Percentiles rank a stretch among this genome's conserved stretches.
Evolutionary conservation across 2,888 invertebrate species (phyloP).

Genomic region (Formica aserva): DNA sequence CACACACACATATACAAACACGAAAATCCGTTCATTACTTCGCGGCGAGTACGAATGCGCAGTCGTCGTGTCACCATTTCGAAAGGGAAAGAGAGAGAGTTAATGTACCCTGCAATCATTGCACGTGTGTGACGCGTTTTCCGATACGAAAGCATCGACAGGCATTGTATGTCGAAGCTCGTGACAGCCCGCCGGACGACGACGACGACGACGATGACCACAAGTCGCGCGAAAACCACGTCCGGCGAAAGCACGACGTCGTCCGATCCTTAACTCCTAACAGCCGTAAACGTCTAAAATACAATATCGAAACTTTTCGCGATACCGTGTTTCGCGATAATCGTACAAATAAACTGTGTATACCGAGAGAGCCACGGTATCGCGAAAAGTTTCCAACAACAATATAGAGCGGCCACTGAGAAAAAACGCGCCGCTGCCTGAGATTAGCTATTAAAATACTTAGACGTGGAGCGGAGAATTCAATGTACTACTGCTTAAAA

Average conservation of each 20-base stretch:
- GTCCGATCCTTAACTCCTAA: conserved; percentile 66
- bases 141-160: conserved; percentile 48
- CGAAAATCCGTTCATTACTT: conserved; percentile 73
- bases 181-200: conserved; percentile 31
- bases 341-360: not conserved
- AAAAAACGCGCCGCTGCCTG: conserved; percentile 39
- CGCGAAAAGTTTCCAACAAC: conserved; percentile 15
- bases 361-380: not conserved
- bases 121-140: conserved; percentile 63
- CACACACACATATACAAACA: conserved; percentile 57
- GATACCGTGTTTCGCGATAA: conserved; percentile 57
- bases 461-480: conserved; percentile 64
- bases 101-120: conserved; percentile 70
- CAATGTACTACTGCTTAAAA: conserved; percentile 74
- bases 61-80: conserved; percentile 62
- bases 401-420: not conserved
- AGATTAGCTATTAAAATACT: conserved; percentile 71
- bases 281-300: conserved; percentile 70
- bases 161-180: conserved; percentile 14
- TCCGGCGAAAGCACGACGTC: conserved; percentile 14
- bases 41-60: conserved; percentile 72
- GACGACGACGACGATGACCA: conserved; percentile 11
- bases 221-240: not conserved
- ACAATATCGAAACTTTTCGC: conserved; percentile 65
- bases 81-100: conserved; percentile 35